These are phyloP conservation scores for Phasianus colchicus DNA, from an alignment of 2,113 vertebrate species.

Conservation along the genomic window DNA sequence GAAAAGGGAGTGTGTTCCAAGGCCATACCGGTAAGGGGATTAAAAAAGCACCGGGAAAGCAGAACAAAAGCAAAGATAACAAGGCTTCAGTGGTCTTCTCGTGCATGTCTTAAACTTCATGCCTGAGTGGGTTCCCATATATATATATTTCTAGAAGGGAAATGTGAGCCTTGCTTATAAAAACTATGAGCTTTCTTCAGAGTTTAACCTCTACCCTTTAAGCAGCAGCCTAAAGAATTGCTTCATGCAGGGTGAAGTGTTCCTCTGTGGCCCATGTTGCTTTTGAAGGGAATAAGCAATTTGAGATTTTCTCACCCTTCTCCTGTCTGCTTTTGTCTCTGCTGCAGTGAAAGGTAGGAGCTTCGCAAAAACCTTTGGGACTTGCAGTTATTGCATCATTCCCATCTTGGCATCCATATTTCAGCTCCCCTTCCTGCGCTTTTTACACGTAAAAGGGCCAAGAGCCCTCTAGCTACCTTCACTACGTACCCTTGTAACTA, in stretches of 20 bases:
- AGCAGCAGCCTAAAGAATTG: slow-evolving; percentile 41
- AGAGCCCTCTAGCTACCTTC: not conserved
- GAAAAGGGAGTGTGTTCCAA: slow-evolving; percentile 72
- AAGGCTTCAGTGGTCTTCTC: not conserved
- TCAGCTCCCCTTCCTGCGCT: accelerated
- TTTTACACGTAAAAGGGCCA: not conserved
- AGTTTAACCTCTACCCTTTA: slow-evolving; percentile 52
- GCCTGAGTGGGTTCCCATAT: slow-evolving; percentile 37
- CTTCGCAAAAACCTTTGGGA: not conserved
- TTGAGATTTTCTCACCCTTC: slow-evolving; percentile 46
- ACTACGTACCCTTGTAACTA: not conserved
- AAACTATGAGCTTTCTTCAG: slow-evolving; percentile 67
- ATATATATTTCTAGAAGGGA: slow-evolving; percentile 54
- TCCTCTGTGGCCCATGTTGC: slow-evolving; percentile 32
- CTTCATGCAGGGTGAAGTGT: slow-evolving; percentile 19
- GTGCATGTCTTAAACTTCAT: not conserved
- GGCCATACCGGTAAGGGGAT: slow-evolving; percentile 43
- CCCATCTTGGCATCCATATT: not conserved
- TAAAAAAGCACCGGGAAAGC: slow-evolving; percentile 51
- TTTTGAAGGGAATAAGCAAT: not conserved
- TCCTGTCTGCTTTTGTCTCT: slow-evolving; percentile 18
- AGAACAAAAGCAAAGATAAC: slow-evolving; percentile 33
- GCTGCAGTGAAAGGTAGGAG: not conserved
- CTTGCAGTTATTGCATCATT: not conserved
- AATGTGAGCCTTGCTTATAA: slow-evolving; percentile 66